Base-by-base conservation (phyloP, 2,888 invertebrate genomes). In the Crossocerus cetratus region DNA sequence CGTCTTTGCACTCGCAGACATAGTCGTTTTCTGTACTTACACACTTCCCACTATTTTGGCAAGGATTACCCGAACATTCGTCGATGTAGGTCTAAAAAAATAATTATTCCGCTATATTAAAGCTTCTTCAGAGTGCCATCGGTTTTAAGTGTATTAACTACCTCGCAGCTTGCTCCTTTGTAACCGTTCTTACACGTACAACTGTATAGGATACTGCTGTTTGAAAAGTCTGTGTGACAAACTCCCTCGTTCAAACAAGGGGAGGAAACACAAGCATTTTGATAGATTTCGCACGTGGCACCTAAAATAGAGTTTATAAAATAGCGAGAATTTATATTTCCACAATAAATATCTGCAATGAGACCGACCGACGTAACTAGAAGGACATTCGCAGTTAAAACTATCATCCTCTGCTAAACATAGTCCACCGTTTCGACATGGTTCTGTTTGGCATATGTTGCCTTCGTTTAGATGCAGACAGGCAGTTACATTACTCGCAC, bases 171-270 rank as follows among this genome's bases (percentile, higher is more conserved):
- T 8, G 74, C 75, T 1, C 93, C 93, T 1, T 87, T 86, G 78
- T 89, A 93, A 18, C 91, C 92, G 54, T 88, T 83, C 13, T 87
- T 86, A 81, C 94, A 94, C 0, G 81, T 76, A 73, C 94, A 94
- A 14, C 70, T 82, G 74, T 90, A 92, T 0, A 80, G 80, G 1
- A 73, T 14, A 3, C 77, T 83, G 56, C 86, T 83, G 8, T 77
- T 84, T 16, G 49, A 11, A 4, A 69, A 79, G n/a, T 77, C 80
- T 65, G 90, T 84, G 2, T 84, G 78, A 77, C 94, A 94, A 0
- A 86, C 86, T 0, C 92, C 93, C 54, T 91, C 91, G 83, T 93
- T 92, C 42, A 91, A 86, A 78, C 94, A 94, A 0, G 93, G 93
- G 49, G 89, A 89, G 0, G 92, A 92, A 23, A 88, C 84, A 68